Conservation (phyloP, 2,888 invertebrate genomes). For the Dione juno region DNA sequence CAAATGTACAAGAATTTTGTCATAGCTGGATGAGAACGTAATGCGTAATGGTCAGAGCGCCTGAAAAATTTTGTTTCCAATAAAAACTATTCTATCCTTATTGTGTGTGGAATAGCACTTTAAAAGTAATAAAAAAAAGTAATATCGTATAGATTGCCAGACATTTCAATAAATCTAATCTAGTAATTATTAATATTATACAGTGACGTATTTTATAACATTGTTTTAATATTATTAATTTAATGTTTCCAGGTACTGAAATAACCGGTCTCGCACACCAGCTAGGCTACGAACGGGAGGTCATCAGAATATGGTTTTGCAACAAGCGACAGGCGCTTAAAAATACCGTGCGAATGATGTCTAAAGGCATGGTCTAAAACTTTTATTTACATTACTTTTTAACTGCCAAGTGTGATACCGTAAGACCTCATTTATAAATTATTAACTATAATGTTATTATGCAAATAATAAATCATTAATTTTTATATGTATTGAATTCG, state of each 20-base stretch:
- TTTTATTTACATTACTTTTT: conserved; percentile 22
- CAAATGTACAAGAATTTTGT: no score
- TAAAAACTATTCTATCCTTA: no score
- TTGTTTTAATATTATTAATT: conserved; percentile 36
- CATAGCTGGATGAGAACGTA: no score
- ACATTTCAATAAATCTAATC: no score
- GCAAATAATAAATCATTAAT: conserved; percentile 13
- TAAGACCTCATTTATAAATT: conserved; percentile 8
- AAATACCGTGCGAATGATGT: conserved; percentile 98
- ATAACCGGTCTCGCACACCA: conserved; percentile 98
- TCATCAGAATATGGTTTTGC: conserved; percentile 99
- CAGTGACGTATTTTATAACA: not conserved
- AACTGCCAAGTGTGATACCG: conserved; percentile 41
- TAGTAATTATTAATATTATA: no score
- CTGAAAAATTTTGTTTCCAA: no score
- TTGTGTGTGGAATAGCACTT: no score
- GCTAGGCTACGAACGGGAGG: conserved; percentile 98
- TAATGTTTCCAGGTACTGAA: conserved; percentile 91
- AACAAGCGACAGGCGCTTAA: conserved; percentile 99
- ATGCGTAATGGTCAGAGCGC: no score
- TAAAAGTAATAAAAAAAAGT: no score
- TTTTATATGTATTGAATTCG: conserved; percentile 13
- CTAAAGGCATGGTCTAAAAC: conserved; percentile 90
- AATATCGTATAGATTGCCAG: no score
- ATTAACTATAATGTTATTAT: conserved; percentile 2